Evolutionary conservation across 2,888 invertebrate genomes (phyloP).

Genomic region (Xiphydria camelus): DNA sequence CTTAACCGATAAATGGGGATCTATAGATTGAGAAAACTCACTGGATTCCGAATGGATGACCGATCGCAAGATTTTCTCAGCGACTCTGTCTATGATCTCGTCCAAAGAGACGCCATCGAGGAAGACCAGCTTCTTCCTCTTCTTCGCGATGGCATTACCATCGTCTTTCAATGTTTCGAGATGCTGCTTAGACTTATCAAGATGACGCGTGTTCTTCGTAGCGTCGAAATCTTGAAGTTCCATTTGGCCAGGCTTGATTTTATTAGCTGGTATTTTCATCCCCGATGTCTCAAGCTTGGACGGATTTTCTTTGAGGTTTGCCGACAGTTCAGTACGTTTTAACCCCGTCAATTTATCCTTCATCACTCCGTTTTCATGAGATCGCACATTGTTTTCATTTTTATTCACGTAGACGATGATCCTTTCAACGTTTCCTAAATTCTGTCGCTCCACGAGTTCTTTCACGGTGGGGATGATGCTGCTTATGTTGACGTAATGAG

Average conservation of each 20-base stretch:
- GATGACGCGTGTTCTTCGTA: not conserved
- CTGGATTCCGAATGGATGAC: conserved; percentile 3
- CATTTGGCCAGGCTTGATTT: not conserved
- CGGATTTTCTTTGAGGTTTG: too few species aligned
- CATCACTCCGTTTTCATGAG: too few species aligned
- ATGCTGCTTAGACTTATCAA: too few species aligned
- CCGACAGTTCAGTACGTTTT: too few species aligned
- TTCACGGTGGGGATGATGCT: conserved; percentile 27
- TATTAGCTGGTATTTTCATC: too few species aligned
- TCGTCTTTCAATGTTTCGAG: not conserved
- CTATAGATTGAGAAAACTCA: conserved; percentile 6
- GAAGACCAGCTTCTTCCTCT: not conserved
- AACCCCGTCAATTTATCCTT: too few species aligned
- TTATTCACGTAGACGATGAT: conserved; percentile 34
- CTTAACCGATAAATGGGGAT: conserved; percentile 23
- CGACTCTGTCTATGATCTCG: conserved; percentile 23
- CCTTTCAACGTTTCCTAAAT: conserved; percentile 30
- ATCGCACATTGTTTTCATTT: conserved; percentile 14
- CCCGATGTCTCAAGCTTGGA: not conserved
- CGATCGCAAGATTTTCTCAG: conserved; percentile 26
- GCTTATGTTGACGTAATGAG: conserved; percentile 16
- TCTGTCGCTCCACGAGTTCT: conserved; percentile 24
- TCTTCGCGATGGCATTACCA: not conserved
- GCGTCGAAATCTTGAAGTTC: not conserved
- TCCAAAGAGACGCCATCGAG: conserved; percentile 21